phyloP scores from a whole-genome alignment of 2,113 vertebrate genomes.

The Trochalopteron elliotii region DNA sequence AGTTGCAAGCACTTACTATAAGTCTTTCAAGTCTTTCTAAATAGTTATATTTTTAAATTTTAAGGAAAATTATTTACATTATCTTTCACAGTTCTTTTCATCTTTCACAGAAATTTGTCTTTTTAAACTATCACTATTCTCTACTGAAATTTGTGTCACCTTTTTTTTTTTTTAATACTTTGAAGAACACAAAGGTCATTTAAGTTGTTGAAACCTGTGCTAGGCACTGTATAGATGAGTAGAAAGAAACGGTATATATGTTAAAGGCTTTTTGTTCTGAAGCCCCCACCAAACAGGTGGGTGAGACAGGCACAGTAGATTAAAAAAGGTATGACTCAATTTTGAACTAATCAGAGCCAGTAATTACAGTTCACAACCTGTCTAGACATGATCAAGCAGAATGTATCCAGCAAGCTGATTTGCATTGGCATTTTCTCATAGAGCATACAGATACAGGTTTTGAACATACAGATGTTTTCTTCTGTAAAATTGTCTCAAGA shows the following conservation, averaged over 20 bases:
- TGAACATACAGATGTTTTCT: neutral
- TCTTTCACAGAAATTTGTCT: neutral
- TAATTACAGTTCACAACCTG: slow-evolving; percentile 57
- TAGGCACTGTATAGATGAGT: neutral
- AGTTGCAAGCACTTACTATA: neutral
- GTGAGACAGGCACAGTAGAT: neutral
- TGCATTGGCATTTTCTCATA: neutral
- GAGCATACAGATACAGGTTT: neutral
- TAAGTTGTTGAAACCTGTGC: neutral
- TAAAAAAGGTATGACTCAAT: slow-evolving; percentile 23
- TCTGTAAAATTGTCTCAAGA: neutral
- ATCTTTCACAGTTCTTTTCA: neutral
- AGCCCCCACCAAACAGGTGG: neutral
- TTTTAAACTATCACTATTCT: neutral
- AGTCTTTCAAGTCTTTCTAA: neutral
- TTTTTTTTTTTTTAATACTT: neutral
- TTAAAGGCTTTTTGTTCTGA: neutral
- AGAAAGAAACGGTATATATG: neutral
- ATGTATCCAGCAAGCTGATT: slow-evolving; percentile 34
- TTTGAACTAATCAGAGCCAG: slow-evolving; percentile 41
- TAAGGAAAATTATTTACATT: neutral
- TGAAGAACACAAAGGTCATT: neutral
- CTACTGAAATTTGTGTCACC: neutral
- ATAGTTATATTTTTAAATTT: neutral
- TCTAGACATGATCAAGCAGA: slow-evolving; percentile 41